Conservation (phyloP, 1,140 invertebrate genomes). For the Pseudomyrmex concolor region DNA sequence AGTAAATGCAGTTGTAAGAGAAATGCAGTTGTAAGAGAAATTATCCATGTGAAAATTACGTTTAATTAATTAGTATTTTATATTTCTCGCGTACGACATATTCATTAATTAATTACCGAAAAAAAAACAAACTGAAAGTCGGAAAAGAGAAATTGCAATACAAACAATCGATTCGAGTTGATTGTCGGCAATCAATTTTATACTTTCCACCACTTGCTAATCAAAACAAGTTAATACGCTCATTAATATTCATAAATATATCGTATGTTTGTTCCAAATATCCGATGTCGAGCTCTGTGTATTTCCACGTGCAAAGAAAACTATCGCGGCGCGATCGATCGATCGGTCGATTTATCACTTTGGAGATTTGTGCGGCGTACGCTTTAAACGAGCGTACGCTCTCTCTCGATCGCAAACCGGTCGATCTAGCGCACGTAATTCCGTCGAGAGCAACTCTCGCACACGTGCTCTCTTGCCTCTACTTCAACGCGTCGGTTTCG, state of each 20-base stretch:
- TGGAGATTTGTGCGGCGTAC: slow-evolving; percentile 2
- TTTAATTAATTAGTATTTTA: too few relatives aligned
- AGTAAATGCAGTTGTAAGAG: too few relatives aligned
- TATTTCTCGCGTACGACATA: too few relatives aligned
- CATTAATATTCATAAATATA: slow-evolving; percentile 8
- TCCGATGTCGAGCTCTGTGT: not conserved
- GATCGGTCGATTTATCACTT: slow-evolving; percentile 41
- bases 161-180: too few relatives aligned
- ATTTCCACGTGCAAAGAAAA: not conserved
- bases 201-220: not conserved
- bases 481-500: slow-evolving; percentile 10
- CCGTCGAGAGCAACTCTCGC: slow-evolving; percentile 7
- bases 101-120: too few relatives aligned
- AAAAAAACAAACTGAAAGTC: too few relatives aligned
- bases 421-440: slow-evolving; percentile 37
- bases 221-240: slow-evolving; percentile 20
- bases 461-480: slow-evolving; percentile 55
- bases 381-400: not conserved
- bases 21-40: too few relatives aligned
- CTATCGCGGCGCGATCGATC: slow-evolving; percentile 42
- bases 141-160: too few relatives aligned
- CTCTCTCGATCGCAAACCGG: slow-evolving; percentile 45
- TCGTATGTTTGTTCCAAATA: not conserved
- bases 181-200: not conserved
- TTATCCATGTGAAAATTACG: too few relatives aligned